A percentile compares a stretch with the other conserved stretches of the same genome.
Conservation (phyloP, 1,140 invertebrate species). For the Venturia canescens region DNA sequence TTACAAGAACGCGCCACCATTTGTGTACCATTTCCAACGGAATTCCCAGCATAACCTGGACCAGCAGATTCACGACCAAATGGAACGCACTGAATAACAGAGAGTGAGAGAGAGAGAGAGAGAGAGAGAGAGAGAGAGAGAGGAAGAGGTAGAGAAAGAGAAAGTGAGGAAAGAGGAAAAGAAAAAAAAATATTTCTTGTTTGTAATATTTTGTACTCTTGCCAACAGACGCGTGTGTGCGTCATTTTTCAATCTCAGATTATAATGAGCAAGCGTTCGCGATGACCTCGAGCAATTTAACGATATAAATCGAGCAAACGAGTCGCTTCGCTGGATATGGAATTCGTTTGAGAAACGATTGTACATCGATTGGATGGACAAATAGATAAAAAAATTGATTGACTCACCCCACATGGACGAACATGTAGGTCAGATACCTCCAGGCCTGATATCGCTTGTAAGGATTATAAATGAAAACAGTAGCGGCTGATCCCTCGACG, state of each 20-base stretch:
- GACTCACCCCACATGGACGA: conserved; percentile 94
- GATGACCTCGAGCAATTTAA: too few relatives aligned
- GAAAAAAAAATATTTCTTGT: too few relatives aligned
- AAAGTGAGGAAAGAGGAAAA: background rate
- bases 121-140: background rate
- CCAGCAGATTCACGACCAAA: conserved; percentile 93
- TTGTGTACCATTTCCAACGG: conserved; percentile 97
- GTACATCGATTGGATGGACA: background rate
- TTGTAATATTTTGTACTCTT: too few relatives aligned
- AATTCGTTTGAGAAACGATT: too few relatives aligned
- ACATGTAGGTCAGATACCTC: conserved; percentile 97
- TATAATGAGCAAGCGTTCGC: background rate
- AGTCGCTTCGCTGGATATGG: too few relatives aligned
- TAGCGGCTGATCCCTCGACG: conserved; percentile 84
- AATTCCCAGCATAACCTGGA: conserved; percentile 94
- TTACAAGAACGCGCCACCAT: conserved; percentile 91
- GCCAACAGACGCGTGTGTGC: background rate
- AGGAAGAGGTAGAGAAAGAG: background rate
- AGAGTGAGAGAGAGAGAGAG: conserved; percentile 15
- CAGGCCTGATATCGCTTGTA: conserved; percentile 91
- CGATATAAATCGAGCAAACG: too few relatives aligned
- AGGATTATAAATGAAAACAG: conserved; percentile 93
- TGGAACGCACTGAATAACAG: conserved; percentile 82
- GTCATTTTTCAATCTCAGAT: background rate
- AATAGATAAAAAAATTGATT: too few relatives aligned